These are phyloP conservation scores for Melitaea athalia DNA, from an alignment of 2,888 invertebrate species.

Conservation along the genomic window DNA sequence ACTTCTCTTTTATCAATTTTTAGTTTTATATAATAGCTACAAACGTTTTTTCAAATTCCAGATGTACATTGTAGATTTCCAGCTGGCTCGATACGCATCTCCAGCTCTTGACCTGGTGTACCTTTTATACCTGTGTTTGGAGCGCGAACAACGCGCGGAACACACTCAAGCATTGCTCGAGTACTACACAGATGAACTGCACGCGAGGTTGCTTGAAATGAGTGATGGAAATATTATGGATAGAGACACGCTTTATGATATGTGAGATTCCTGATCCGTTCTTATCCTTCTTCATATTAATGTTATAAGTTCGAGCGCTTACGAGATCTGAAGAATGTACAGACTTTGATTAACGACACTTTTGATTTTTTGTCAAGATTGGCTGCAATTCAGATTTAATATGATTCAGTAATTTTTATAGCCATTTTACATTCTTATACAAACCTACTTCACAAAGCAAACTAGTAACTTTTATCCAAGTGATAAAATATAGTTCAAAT, in stretches of 20 bases:
- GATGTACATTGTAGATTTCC: constrained; percentile 88
- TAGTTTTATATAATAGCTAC: too few relatives aligned
- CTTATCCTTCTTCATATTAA: neutral
- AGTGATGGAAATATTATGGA: constrained; percentile 74
- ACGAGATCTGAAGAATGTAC: too few relatives aligned
- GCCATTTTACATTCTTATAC: too few relatives aligned
- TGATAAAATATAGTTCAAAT: too few relatives aligned
- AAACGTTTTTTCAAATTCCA: constrained; percentile 47
- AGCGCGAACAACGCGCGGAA: constrained; percentile 81
- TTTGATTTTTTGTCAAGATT: too few relatives aligned
- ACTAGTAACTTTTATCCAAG: too few relatives aligned
- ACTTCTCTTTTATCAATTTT: too few relatives aligned
- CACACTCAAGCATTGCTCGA: constrained; percentile 82
- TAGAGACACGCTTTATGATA: constrained; percentile 76
- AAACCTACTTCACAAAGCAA: too few relatives aligned
- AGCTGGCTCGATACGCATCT: constrained; percentile 86
- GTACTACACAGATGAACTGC: constrained; percentile 83
- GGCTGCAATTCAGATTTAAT: too few relatives aligned
- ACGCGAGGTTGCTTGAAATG: constrained; percentile 78
- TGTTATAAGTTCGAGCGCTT: too few relatives aligned
- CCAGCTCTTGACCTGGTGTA: constrained; percentile 86
- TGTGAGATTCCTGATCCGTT: constrained; percentile 69
- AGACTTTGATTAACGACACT: too few relatives aligned
- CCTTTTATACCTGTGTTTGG: constrained; percentile 86
- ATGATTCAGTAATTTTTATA: too few relatives aligned